Percentiles rank a stretch among this genome's conserved stretches.
These are phyloP conservation scores for Procambarus clarkii DNA, from an alignment of 1,140 invertebrate species.

Conservation along the genomic window DNA sequence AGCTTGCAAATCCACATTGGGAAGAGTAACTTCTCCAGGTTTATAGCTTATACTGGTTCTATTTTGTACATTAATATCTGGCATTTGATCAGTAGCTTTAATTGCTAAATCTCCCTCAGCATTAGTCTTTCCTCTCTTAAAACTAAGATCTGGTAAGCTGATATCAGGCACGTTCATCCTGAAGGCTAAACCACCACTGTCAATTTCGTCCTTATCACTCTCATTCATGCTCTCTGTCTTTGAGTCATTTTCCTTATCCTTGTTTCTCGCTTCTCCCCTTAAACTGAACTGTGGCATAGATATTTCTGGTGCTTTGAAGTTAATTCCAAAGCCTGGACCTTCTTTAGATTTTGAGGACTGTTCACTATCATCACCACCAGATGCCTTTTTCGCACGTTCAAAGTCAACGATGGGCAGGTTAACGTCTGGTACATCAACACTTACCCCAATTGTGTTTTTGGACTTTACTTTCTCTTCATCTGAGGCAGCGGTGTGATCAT, in stretches of 20 bases:
- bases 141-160: constrained; percentile 24
- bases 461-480: constrained; percentile 61
- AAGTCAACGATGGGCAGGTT: constrained; percentile 9
- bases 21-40: background rate
- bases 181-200: constrained; percentile 24
- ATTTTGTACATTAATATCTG: background rate
- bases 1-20: background rate
- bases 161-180: constrained; percentile 42
- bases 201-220: background rate
- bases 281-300: constrained; percentile 38
- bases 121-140: constrained; percentile 23
- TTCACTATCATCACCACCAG: background rate
- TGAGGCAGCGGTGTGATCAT: constrained; percentile 35
- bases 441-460: constrained; percentile 31
- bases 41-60: background rate
- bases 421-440: constrained; percentile 35
- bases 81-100: background rate
- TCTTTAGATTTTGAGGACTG: background rate
- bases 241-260: background rate
- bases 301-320: constrained; percentile 33
- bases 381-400: background rate
- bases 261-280: background rate
- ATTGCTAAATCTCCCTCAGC: background rate
- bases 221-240: background rate
- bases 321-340: constrained; percentile 25